Evolutionary conservation across 2,797 vertebrate species (phyloP).

Genomic region (Acipenser oxyrinchus): DNA sequence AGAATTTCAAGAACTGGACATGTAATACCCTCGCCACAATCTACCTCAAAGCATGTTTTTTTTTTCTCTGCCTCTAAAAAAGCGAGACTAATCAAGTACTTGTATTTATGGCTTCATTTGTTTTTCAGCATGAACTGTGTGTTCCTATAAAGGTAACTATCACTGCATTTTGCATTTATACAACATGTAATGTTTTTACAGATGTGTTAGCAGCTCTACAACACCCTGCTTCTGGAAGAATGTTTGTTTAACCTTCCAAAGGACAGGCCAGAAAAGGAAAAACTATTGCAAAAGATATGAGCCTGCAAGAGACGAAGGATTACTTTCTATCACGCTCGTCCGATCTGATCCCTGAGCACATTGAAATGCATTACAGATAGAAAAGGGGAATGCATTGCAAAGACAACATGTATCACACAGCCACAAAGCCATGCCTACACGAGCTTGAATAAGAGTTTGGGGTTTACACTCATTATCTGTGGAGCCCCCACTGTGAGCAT

Average conservation of each 20-base stretch:
- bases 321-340: constrained; percentile 31
- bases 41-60: too few relatives aligned
- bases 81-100: too few relatives aligned
- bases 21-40: too few relatives aligned
- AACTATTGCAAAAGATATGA: not conserved
- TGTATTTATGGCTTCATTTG: too few relatives aligned
- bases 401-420: constrained; percentile 29
- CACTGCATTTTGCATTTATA: constrained; percentile 20
- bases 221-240: not conserved
- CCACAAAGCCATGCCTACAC: constrained; percentile 20
- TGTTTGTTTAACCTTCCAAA: not conserved
- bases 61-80: too few relatives aligned
- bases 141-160: too few relatives aligned
- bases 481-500: constrained; percentile 17
- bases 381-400: constrained; percentile 46
- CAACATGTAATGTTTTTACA: too few relatives aligned
- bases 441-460: constrained; percentile 22
- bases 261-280: not conserved
- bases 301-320: constrained; percentile 22
- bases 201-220: too few relatives aligned
- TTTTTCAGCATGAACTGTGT: too few relatives aligned
- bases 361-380: constrained; percentile 41
- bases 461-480: constrained; percentile 15
- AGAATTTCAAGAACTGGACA: too few relatives aligned
- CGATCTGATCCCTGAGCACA: constrained; percentile 35